A percentile compares a stretch with the other conserved stretches of the same genome.
Evolutionary conservation across 30 jellyfish, hydroid and myxozoan species (phyloP).

Genomic region (Rhopilema esculentum): DNA sequence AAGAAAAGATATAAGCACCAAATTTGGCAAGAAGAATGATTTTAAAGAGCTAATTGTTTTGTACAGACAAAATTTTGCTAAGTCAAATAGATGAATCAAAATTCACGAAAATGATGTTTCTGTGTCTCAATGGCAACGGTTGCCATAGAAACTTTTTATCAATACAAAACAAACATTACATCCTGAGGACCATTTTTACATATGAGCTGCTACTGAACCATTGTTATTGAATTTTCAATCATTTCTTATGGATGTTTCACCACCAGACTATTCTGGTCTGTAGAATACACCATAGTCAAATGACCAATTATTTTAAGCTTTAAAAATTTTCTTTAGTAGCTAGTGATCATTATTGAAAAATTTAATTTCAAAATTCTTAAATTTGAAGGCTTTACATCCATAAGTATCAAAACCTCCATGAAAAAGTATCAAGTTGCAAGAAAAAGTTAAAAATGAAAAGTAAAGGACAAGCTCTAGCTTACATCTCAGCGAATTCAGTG

Average conservation of each 20-base stretch:
- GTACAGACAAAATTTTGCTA: background rate
- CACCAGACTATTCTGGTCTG: background rate
- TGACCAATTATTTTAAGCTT: background rate
- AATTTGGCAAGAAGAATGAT: background rate
- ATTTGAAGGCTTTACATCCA: background rate
- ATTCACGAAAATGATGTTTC: background rate
- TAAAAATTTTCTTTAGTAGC: background rate
- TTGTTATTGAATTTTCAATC: too few relatives aligned
- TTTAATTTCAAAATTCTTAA: background rate
- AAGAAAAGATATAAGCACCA: background rate
- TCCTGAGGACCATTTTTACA: background rate
- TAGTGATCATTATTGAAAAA: background rate
- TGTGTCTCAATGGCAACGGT: background rate
- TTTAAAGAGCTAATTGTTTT: background rate
- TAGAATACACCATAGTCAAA: background rate
- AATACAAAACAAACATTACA: background rate
- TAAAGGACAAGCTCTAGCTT: constrained; percentile 15
- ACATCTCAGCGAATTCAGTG: constrained; percentile 28
- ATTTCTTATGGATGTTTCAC: background rate
- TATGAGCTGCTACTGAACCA: background rate
- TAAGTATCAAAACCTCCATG: background rate
- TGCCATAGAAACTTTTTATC: background rate
- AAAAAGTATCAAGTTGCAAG: background rate
- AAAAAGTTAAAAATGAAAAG: constrained; percentile 8
- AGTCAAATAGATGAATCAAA: background rate